phyloP scores from a whole-genome alignment of 2,113 vertebrate species.

The Dolichallabes microphthalmus region DNA sequence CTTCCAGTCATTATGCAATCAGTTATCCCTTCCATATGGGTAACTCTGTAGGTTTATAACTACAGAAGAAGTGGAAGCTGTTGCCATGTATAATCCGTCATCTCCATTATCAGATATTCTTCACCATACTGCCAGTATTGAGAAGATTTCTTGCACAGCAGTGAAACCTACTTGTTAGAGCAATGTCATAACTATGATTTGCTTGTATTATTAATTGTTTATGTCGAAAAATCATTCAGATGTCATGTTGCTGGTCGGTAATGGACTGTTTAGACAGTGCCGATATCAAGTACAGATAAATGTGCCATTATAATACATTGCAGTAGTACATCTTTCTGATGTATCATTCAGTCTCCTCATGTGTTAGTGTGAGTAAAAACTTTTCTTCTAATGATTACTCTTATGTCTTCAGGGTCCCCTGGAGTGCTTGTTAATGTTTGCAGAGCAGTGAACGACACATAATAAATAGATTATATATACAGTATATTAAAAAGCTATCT shows the following conservation, averaged over 20 bases:
- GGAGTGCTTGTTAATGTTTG: background rate
- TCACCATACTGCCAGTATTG: background rate
- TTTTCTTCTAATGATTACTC: constrained; percentile 11
- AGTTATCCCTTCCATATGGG: background rate
- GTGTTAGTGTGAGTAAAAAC: background rate
- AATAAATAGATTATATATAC: background rate
- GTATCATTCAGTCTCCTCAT: constrained; percentile 1
- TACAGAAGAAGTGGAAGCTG: background rate
- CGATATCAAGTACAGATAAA: constrained; percentile 21
- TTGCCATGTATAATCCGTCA: background rate
- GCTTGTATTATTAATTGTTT: background rate
- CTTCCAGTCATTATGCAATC: background rate
- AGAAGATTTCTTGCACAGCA: background rate
- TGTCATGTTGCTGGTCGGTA: background rate
- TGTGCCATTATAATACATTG: constrained; percentile 41
- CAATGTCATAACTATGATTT: constrained; percentile 1
- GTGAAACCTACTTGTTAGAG: background rate
- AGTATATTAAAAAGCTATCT: background rate
- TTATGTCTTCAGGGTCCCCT: background rate
- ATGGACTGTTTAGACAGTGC: constrained; percentile 12
- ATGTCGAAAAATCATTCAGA: no score
- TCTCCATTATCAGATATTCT: background rate
- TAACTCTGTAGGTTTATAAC: background rate
- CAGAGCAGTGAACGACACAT: background rate
- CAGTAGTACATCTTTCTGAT: background rate